Conservation (phyloP, 2,888 invertebrate genomes). For the Kuschelorhynchus macadamiae region DNA sequence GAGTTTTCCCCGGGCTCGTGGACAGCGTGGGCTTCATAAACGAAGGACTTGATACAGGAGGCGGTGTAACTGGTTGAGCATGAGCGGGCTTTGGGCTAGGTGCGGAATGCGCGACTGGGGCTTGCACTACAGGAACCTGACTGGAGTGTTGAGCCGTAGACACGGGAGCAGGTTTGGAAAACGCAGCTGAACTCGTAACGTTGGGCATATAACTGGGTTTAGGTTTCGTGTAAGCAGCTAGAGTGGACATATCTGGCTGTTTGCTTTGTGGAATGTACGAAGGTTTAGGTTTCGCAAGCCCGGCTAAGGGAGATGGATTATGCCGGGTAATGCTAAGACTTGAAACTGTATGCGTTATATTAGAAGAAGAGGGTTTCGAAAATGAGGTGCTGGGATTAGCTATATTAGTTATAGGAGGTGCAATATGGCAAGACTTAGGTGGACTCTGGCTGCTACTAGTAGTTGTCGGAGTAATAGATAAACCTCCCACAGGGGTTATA, state of each 20-base stretch:
- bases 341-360: constrained; percentile 46
- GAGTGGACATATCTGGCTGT: too few species aligned
- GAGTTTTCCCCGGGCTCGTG: constrained; percentile 72
- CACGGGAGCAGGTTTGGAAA: constrained; percentile 17
- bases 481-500: constrained; percentile 65
- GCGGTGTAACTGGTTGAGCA: constrained; percentile 24
- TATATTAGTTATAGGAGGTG: neutral
- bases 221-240: too few species aligned
- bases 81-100: constrained; percentile 33
- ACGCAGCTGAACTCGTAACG: constrained; percentile 2
- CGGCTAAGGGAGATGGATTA: neutral
- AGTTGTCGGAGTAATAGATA: constrained; percentile 46
- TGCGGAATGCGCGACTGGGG: constrained; percentile 33
- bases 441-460: constrained; percentile 12
- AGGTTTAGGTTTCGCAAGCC: neutral
- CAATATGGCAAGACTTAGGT: constrained; percentile 20
- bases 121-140: constrained; percentile 36
- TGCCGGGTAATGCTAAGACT: constrained; percentile 5
- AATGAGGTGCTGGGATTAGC: neutral
- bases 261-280: too few species aligned
- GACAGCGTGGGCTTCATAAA: constrained; percentile 21
- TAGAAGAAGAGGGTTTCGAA: constrained; percentile 5
- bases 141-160: constrained; percentile 6
- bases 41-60: constrained; percentile 38
- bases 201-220: constrained; percentile 9